Evolutionary conservation across 2,797 vertebrate species (phyloP), one percentile per base, ranked within the genome.

Genomic region (Poeciliopsis infans): DNA sequence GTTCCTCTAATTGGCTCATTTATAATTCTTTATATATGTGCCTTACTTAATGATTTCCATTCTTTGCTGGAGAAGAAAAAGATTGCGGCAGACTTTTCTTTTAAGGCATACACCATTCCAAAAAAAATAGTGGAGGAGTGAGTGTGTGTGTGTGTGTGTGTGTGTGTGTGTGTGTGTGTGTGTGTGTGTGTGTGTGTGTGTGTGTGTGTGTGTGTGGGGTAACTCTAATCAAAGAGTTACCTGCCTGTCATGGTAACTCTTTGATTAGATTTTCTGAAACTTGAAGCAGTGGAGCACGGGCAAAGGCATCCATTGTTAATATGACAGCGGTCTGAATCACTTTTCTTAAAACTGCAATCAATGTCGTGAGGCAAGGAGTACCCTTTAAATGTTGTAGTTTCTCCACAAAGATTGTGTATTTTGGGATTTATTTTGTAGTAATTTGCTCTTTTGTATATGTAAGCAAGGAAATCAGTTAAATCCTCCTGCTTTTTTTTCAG

Each of bases 1-100:
- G 74, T 76, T 2, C 41, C 46, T 53, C 43, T 79, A 80, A 43
- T 45, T 72, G 43, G 75, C 57, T 77, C 25, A 70, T 82, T 79
- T 72, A 20, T 41, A 49, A 6, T 41, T 83, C 46, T 43, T 41
- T 39, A 31, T 64, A 41, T 39, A 47, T 16, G 4, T 45, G 15
- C 28, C 39, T 72, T 72, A 1, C 57, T 55, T 71, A 46, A 64
- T 16, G 59, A 75, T 73, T 77, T 85, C 2, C 13, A 47, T 53
- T 74, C 1, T 49, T 80, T 28, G 25, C 43, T 51, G 28, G 18
- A 49, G 59, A 72, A 79, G 5, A 39, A 77, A 70, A 45, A 43
- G 8, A 39, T 28, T 69, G 3, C 5, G 5, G 25, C 25, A 46
- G 7, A 23, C 13, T 53, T 66, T 39, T n/a, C 20, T 64, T 39